These are phyloP conservation scores for Datnioides undecimradiatus DNA, from an alignment of 2,113 vertebrate genomes.

Conservation along the genomic window DNA sequence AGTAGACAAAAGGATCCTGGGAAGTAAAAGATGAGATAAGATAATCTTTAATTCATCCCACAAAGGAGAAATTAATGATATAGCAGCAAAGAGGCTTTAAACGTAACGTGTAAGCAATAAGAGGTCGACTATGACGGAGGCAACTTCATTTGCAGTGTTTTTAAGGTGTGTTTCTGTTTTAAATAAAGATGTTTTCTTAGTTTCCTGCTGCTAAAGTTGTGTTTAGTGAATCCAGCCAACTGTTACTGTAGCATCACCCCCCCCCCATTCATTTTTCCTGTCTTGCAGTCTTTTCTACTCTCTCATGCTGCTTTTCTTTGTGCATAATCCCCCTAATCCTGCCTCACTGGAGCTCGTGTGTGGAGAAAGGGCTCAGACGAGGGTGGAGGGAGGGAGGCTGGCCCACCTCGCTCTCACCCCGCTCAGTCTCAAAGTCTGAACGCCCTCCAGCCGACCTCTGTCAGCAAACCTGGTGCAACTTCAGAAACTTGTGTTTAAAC, in stretches of 20 bases:
- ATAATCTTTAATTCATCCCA: too few species aligned
- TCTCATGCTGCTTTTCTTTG: slow-evolving; percentile 31
- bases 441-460: slow-evolving; percentile 27
- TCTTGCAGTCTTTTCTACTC: slow-evolving; percentile 30
- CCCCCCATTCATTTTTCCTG: slow-evolving; percentile 2
- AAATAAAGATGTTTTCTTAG: too few species aligned
- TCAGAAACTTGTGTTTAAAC: slow-evolving; percentile 10
- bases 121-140: too few species aligned
- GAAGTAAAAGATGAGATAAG: too few species aligned
- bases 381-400: too few species aligned
- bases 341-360: slow-evolving; percentile 27
- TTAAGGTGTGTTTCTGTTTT: too few species aligned
- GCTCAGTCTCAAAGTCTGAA: not conserved
- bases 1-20: slow-evolving; percentile 93
- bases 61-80: too few species aligned
- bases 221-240: slow-evolving; percentile 6
- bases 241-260: slow-evolving; percentile 32
- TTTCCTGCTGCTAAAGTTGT: not conserved
- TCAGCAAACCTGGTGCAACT: not conserved
- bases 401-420: slow-evolving; percentile 23
- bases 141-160: not conserved
- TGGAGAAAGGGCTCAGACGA: slow-evolving; percentile 40
- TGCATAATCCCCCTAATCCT: slow-evolving; percentile 71
- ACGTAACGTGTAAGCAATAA: too few species aligned
- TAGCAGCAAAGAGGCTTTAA: too few species aligned